Evolutionary conservation across 1,140 invertebrate species (phyloP).

Genomic region (Scaptomyza graminum): DNA sequence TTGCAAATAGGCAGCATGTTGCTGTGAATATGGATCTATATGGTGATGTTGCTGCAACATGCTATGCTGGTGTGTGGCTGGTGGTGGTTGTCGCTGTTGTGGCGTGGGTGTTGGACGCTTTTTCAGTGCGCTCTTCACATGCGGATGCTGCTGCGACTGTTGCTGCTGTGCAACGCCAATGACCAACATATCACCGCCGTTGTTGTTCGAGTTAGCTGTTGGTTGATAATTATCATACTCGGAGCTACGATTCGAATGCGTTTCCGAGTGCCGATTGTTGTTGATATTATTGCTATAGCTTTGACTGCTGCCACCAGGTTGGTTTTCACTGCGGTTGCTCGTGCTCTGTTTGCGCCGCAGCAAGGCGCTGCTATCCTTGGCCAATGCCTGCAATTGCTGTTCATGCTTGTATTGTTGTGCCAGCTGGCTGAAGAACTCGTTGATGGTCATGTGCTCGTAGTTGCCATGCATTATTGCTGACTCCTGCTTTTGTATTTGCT

Average conservation of each 20-base stretch:
- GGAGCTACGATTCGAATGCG: slow-evolving; percentile 77
- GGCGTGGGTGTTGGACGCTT: slow-evolving; percentile 68
- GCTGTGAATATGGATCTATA: not conserved
- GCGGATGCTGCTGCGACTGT: slow-evolving; percentile 62
- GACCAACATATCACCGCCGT: slow-evolving; percentile 67
- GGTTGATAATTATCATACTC: slow-evolving; percentile 80
- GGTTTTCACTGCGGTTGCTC: slow-evolving; percentile 54
- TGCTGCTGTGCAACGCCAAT: slow-evolving; percentile 74
- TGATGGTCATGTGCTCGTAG: slow-evolving; percentile 76
- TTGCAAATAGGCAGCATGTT: slow-evolving; percentile 12
- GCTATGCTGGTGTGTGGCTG: slow-evolving; percentile 33
- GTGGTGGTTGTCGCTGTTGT: slow-evolving; percentile 42
- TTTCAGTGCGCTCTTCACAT: slow-evolving; percentile 72
- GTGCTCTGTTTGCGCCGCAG: slow-evolving; percentile 67
- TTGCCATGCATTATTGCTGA: slow-evolving; percentile 76
- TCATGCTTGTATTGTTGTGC: slow-evolving; percentile 78
- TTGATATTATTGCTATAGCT: slow-evolving; percentile 42
- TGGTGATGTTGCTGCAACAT: slow-evolving; percentile 41
- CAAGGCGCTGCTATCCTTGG: slow-evolving; percentile 52
- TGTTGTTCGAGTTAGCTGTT: slow-evolving; percentile 25
- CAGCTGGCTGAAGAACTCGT: slow-evolving; percentile 74
- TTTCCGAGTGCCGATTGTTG: slow-evolving; percentile 71
- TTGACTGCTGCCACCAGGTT: slow-evolving; percentile 33
- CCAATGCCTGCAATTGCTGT: slow-evolving; percentile 56
- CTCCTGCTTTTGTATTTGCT: slow-evolving; percentile 81